Base-by-base conservation (phyloP, 1,140 invertebrate species). In the Magallana angulata region DNA sequence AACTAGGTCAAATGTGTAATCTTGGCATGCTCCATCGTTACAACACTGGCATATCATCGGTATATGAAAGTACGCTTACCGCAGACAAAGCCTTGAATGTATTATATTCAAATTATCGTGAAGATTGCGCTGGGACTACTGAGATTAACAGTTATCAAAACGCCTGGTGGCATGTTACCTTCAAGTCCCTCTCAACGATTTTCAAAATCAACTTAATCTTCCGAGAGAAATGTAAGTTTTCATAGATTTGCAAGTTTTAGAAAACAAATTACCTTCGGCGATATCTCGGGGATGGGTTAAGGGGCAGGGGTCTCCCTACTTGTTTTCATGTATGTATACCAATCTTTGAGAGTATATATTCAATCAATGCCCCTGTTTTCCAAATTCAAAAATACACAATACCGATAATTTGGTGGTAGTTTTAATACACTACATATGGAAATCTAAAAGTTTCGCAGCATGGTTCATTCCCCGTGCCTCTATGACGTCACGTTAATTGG, bases 151-250 rank as follows among this genome's bases (percentile, higher is more conserved):
- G 2, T 48, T 4, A 48, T 48, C 3, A 48, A 48, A 30, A 30
- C 4, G 68, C 68, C 36, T 76, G 68, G 68, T 76, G 68, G 68
- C 18, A 76, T 9, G 68, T 76, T 8, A 76, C 68, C 68, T 76
- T 76, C 8, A 76, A 30, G 68, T 76, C 68, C 18, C 1, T 12
- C 11, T 76, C 68, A 7, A 76, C 24, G 68, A 76, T 76, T 12
- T 76, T 76, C 24, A 76, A 76, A 30, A 30, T 76, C 7, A 76
- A 48, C 24, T 30, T 76, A 12, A 30, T 76, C 30, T 76, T 76
- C 68, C 24, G 68, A 30, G 68, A 76, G 68, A 2, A 64, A 4
- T 64, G 60, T 64, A 64, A 64, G 60, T 64, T 16, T 8, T 1
- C 60, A 62, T 12, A 7, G 60, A 62, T 6, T 12, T n/a, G 11